Evolutionary conservation across 2,888 invertebrate species (phyloP).

Genomic region (Acheta domesticus): DNA sequence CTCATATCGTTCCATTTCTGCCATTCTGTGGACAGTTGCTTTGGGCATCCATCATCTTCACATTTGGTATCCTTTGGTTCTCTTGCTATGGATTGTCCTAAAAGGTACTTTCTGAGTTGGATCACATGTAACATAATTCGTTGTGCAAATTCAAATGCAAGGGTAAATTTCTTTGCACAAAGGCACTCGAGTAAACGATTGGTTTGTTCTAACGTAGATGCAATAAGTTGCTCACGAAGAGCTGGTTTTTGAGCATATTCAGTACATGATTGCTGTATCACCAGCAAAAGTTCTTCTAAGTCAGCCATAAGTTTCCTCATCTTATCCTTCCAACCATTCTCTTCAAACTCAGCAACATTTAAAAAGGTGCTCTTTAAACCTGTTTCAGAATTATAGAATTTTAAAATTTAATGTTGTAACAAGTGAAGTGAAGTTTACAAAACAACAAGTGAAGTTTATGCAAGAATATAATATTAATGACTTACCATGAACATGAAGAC

Average conservation of each 20-base stretch:
- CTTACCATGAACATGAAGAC: slow-evolving; percentile 32
- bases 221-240: slow-evolving; percentile 30
- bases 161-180: background rate
- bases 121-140: slow-evolving; percentile 32
- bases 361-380: background rate
- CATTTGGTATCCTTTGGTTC: background rate
- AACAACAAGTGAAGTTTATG: too few relatives aligned
- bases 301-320: background rate
- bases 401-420: too few relatives aligned
- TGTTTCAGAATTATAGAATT: background rate
- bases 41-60: background rate
- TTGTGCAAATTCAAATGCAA: background rate
- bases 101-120: slow-evolving; percentile 27
- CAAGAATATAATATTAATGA: background rate
- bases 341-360: background rate
- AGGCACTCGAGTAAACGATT: slow-evolving; percentile 28
- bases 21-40: background rate
- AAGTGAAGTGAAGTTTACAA: too few relatives aligned
- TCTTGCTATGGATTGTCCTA: background rate
- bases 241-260: slow-evolving; percentile 23
- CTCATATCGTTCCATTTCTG: slow-evolving; percentile 30
- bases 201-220: slow-evolving; percentile 30
- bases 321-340: slow-evolving; percentile 12
- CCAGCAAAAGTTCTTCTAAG: background rate
- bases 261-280: background rate